Percentiles rank a stretch among this genome's conserved stretches.
Conservation (phyloP, 2,797 vertebrate genomes). For the Tenualosa ilisha region DNA sequence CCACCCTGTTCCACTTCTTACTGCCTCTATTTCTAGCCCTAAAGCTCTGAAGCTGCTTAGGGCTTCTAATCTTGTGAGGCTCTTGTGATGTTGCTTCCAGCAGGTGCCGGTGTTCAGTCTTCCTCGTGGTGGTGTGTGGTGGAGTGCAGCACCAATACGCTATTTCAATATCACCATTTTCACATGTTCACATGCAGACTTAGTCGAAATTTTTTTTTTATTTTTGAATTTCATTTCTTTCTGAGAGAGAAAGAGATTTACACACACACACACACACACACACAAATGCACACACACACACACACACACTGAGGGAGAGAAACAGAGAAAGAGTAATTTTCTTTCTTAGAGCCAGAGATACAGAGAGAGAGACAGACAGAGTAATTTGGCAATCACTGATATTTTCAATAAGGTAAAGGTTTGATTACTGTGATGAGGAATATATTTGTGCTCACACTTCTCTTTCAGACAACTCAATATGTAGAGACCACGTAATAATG, state of each 20-base stretch:
- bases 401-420: neutral
- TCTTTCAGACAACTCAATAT: neutral
- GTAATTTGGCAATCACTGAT: neutral
- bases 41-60: constrained; percentile 88
- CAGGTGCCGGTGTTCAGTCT: neutral
- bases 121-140: neutral
- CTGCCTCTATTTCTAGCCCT: constrained; percentile 81
- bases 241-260: too few species aligned
- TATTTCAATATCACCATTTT: too few species aligned
- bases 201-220: neutral
- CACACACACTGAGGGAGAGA: neutral
- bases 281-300: too few species aligned
- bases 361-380: neutral
- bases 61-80: constrained; percentile 79
- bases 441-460: neutral
- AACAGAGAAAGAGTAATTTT: neutral
- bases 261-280: too few species aligned
- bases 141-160: neutral
- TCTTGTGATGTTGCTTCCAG: constrained; percentile 56
- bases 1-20: constrained; percentile 80
- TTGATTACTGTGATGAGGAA: neutral
- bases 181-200: too few species aligned
- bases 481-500: neutral
- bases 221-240: too few species aligned
- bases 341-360: neutral